Conservation (phyloP, 2,113 vertebrate species). For the Prolemur simus region DNA sequence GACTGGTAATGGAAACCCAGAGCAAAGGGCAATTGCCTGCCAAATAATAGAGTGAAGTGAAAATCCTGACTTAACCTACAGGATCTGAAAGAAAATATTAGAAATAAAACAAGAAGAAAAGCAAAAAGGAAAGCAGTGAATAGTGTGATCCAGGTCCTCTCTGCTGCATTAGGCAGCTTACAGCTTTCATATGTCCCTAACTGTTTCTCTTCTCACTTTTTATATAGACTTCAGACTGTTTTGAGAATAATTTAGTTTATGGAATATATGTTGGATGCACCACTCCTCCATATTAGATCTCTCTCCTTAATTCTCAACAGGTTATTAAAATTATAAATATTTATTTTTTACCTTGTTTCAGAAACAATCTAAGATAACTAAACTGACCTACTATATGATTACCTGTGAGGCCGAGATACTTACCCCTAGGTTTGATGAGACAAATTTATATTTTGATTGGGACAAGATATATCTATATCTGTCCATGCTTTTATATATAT, state of each 20-base stretch:
- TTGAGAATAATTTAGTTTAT: slow-evolving; percentile 15
- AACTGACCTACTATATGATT: not conserved
- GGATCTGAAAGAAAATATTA: slow-evolving; percentile 45
- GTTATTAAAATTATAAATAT: slow-evolving; percentile 9
- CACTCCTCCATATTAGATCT: not conserved
- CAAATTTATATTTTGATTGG: slow-evolving; percentile 14
- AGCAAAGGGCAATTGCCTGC: slow-evolving; percentile 60
- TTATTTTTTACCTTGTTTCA: slow-evolving; percentile 50
- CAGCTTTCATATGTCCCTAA: not conserved
- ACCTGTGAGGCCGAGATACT: not conserved
- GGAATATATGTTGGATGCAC: not conserved
- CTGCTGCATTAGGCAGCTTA: not conserved
- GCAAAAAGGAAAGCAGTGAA: not conserved
- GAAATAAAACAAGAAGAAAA: slow-evolving; percentile 54
- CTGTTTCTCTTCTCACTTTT: not conserved
- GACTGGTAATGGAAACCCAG: slow-evolving; percentile 37
- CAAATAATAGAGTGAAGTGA: slow-evolving; percentile 27
- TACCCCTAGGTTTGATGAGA: not conserved
- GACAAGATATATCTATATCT: not conserved
- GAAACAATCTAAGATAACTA: not conserved
- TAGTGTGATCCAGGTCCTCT: slow-evolving; percentile 8
- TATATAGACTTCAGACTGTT: not conserved
- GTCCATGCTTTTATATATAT: not conserved
- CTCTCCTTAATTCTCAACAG: not conserved
- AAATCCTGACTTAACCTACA: slow-evolving; percentile 48